These are phyloP conservation scores for Nixonia krombeini DNA, from an alignment of 1,140 invertebrate species.

Conservation along the genomic window DNA sequence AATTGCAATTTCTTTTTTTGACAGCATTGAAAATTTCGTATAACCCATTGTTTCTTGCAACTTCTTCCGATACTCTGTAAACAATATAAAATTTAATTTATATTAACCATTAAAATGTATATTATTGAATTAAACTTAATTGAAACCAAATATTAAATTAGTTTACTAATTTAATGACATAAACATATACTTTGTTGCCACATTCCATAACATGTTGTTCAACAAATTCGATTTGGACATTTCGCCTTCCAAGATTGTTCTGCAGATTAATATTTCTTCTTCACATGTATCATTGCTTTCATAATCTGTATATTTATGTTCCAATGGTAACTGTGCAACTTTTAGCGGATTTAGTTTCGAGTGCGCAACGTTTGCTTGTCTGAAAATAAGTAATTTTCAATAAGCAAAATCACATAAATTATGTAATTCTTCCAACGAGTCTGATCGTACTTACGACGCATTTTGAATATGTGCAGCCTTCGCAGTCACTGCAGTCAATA, in stretches of 20 bases:
- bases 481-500: constrained; percentile 63
- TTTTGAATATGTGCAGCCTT: constrained; percentile 56
- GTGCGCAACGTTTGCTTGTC: constrained; percentile 57
- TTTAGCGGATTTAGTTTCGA: constrained; percentile 50
- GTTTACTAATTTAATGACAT: constrained; percentile 6
- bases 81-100: constrained; percentile 17
- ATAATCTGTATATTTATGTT: constrained; percentile 47
- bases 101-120: no score
- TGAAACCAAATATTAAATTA: no score
- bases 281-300: constrained; percentile 50
- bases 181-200: constrained; percentile 55
- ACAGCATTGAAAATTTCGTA: constrained; percentile 58
- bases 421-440: neutral
- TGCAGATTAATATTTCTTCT: constrained; percentile 59
- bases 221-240: constrained; percentile 49
- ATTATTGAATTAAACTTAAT: no score
- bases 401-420: no score
- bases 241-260: constrained; percentile 53
- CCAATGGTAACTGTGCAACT: constrained; percentile 53
- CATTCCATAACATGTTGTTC: constrained; percentile 56
- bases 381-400: constrained; percentile 28
- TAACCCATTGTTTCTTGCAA: constrained; percentile 53
- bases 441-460: constrained; percentile 52
- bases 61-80: constrained; percentile 52
- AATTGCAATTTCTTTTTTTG: constrained; percentile 57